phyloP scores from a whole-genome alignment of 2,888 invertebrate genomes.

The Acrobasis repandana region DNA sequence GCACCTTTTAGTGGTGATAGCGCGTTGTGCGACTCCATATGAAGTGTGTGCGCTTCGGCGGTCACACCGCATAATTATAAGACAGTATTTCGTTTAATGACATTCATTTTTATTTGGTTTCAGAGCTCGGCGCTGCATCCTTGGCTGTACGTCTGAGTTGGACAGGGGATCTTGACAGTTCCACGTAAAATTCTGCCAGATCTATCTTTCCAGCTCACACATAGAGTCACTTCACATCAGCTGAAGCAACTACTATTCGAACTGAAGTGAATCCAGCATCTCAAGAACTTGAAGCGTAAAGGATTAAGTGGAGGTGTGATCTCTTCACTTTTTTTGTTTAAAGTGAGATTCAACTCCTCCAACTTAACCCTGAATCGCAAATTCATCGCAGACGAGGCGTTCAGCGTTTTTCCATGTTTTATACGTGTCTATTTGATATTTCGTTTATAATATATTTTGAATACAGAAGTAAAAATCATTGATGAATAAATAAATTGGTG shows the following conservation, averaged over 20 bases:
- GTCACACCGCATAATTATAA: constrained; percentile 54
- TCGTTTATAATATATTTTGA: background rate
- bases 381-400: constrained; percentile 43
- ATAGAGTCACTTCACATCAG: constrained; percentile 54
- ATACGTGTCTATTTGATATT: constrained; percentile 13
- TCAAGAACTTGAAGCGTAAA: constrained; percentile 50
- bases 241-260: background rate
- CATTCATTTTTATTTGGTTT: constrained; percentile 51
- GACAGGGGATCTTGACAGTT: constrained; percentile 83
- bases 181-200: constrained; percentile 74
- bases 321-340: constrained; percentile 82
- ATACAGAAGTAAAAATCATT: background rate
- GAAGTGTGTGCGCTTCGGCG: constrained; percentile 61
- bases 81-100: constrained; percentile 46
- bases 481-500: no score
- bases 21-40: constrained; percentile 59
- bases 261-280: constrained; percentile 14
- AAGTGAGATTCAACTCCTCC: constrained; percentile 85
- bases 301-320: constrained; percentile 84
- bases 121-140: constrained; percentile 41
- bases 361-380: constrained; percentile 80
- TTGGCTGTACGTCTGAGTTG: constrained; percentile 80
- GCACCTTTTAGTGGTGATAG: constrained; percentile 79
- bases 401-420: background rate
- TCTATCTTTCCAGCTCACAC: constrained; percentile 84